Base-by-base conservation (phyloP, 1,140 invertebrate species). In the Ephestia elutella region DNA sequence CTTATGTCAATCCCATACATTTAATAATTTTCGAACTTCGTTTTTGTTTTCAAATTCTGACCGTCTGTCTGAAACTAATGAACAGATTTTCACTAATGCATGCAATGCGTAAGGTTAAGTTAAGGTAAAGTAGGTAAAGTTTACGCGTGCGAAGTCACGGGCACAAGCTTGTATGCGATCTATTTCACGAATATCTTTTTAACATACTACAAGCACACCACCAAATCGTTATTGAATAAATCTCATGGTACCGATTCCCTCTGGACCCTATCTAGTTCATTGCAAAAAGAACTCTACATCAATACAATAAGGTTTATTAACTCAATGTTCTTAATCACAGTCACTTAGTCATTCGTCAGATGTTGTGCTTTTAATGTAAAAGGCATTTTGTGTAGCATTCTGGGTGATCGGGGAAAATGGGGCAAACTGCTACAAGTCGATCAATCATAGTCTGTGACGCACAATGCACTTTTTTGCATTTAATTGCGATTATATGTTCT, bases 331-430 rank as follows among this genome's bases (percentile, higher is more conserved):
- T 2, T 18, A 53, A 53, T 25, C 13, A 9, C 44, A 49, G 51
- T 56, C 60, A 54, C 63, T 67, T 70, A 65, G 63, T 71, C 66
- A 58, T 69, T 68, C 68, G 60, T 62, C 68, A 53, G 50, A 53
- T 66, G 60, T 21, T 49, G 44, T 59, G 73, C 76, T 82, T 82
- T 82, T 82, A 84, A 82, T 80, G 65, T 84, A 81, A 84, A 78
- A 84, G 81, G 79, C 65, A 81, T 84, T 80, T 75, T 75, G 61
- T 84, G 81, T 84, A 44, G 13, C 38, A 17, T 44, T 44, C 15
- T 64, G 13, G 13, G 13, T 44, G 38, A 44, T 44, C 10, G 38
- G n/a, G 38, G 38, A n/a, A 44, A 44, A 44, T 44, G 38, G n/a
- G 32, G 32, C 32, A 35, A 35, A 35, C 8, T 35, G 30, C 73